Evolutionary conservation across 2,888 invertebrate species (phyloP).

Genomic region (Aporophyla nigra): DNA sequence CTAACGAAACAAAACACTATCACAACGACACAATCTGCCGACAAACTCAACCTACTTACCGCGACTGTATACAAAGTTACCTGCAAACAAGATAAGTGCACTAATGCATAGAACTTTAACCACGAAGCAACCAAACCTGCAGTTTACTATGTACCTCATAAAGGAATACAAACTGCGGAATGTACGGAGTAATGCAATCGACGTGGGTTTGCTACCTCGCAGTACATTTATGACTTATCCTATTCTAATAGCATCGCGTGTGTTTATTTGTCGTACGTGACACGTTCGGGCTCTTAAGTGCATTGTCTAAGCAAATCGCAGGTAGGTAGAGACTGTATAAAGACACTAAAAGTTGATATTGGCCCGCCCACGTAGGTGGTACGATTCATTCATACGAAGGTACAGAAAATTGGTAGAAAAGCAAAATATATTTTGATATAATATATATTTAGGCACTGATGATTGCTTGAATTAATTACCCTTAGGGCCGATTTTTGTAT

Average conservation of each 20-base stretch:
- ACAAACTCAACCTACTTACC: background rate
- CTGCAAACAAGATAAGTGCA: constrained; percentile 29
- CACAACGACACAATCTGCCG: constrained; percentile 18
- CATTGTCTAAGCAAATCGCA: constrained; percentile 51
- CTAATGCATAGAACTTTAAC: constrained; percentile 38
- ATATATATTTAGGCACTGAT: too few relatives aligned
- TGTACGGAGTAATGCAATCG: constrained; percentile 67
- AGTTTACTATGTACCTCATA: constrained; percentile 66
- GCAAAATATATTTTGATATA: too few relatives aligned
- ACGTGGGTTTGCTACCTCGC: constrained; percentile 56
- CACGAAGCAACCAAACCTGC: constrained; percentile 48
- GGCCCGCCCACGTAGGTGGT: background rate
- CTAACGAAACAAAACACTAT: constrained; percentile 17
- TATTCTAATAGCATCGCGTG: constrained; percentile 63
- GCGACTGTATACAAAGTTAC: constrained; percentile 23
- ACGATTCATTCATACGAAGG: too few relatives aligned
- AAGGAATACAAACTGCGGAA: constrained; percentile 65
- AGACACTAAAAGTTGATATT: constrained; percentile 30
- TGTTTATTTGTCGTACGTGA: constrained; percentile 65
- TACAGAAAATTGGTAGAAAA: background rate
- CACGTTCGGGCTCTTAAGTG: constrained; percentile 39
- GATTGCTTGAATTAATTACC: background rate
- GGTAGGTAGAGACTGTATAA: constrained; percentile 20
- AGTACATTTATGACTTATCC: constrained; percentile 60
- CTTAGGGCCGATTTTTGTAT: too few relatives aligned